Evolutionary conservation across 64 coral and sea anemone genomes (phyloP).

Genomic region (Porites lutea): DNA sequence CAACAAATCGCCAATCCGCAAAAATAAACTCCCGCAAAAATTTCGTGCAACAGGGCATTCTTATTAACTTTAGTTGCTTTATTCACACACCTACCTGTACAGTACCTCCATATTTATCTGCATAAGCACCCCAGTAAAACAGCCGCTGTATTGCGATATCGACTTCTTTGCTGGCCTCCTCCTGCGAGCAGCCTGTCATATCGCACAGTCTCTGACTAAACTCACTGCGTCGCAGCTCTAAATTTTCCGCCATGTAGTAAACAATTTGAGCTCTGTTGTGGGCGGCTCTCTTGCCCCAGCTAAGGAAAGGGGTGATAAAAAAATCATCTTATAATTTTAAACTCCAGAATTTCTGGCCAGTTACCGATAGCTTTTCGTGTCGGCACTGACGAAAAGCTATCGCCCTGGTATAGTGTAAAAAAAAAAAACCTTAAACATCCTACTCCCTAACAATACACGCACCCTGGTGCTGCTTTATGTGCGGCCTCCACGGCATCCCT

Average conservation of each 20-base stretch:
- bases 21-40: too few species aligned
- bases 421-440: too few species aligned
- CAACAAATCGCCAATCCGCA: too few species aligned
- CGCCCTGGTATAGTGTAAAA: too few species aligned
- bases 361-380: neutral
- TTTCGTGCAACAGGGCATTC: neutral
- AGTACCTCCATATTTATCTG: slow-evolving; percentile 95
- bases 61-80: neutral
- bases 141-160: slow-evolving; percentile 85
- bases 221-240: slow-evolving; percentile 81
- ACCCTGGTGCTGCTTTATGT: slow-evolving; percentile 95
- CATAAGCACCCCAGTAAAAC: slow-evolving; percentile 96
- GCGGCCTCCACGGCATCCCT: slow-evolving; percentile 95
- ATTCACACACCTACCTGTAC: slow-evolving; percentile 75
- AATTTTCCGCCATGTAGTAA: slow-evolving; percentile 97
- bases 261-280: slow-evolving; percentile 95
- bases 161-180: slow-evolving; percentile 80
- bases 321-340: neutral
- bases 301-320: neutral
- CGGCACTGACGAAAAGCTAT: too few species aligned
- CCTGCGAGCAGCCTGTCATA: slow-evolving; percentile 84
- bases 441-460: neutral
- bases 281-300: slow-evolving; percentile 93
- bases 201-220: slow-evolving; percentile 70
- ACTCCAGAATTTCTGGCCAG: neutral